Base-by-base conservation (phyloP, 64 coral and sea anemone genomes). In the Pocillopora damicornis region DNA sequence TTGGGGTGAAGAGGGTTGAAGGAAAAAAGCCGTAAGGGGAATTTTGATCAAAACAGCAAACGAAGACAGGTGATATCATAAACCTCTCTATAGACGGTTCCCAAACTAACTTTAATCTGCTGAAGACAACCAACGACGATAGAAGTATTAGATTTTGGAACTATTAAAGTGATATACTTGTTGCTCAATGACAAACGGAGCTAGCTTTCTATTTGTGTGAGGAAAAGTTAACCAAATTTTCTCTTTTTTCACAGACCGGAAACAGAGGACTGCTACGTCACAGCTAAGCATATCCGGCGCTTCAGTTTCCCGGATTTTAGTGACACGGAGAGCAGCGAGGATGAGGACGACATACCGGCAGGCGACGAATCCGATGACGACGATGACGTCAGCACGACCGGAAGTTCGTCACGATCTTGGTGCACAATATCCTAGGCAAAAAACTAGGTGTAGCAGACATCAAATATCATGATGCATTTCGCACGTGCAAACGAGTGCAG, bases 301-400 rank as follows among this genome's bases (percentile, higher is more conserved):
- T 98, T 95, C 93, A 92, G 90, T 60, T 88, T 63, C 35, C 78
- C 93, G 36, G 90, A 92, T 14, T 35, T 92, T 37, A 98, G 83
- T 57, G 96, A 98, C 35, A 98, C 96, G 6, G 96, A 98, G 71
- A 92, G 81, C 13, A 98, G 93, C 76, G 96, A 92, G 59, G 96
- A 98, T 15, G 90, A 92, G 6, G 81, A 83, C 14, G 88, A 95
- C 81, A 88, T 85, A 51, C 76, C 67, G 13, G 75, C 89, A 59
- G 82, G 79, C 13, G 86, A 77, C 18, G 87, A 87, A 16, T 92
- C 76, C 13, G 92, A 94, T 84, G 96, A 98, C 65, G 96, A 92
- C 23, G 88, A 93, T 63, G 96, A 98, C 63, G 61, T 73, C 64
- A 88, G 79, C 20, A 87, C 75, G 30, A 62, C 69, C n/a, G 74